Evolutionary conservation across 1,140 invertebrate genomes (phyloP), one percentile per base, ranked within the genome.

Genomic region (Heliconius congener): DNA sequence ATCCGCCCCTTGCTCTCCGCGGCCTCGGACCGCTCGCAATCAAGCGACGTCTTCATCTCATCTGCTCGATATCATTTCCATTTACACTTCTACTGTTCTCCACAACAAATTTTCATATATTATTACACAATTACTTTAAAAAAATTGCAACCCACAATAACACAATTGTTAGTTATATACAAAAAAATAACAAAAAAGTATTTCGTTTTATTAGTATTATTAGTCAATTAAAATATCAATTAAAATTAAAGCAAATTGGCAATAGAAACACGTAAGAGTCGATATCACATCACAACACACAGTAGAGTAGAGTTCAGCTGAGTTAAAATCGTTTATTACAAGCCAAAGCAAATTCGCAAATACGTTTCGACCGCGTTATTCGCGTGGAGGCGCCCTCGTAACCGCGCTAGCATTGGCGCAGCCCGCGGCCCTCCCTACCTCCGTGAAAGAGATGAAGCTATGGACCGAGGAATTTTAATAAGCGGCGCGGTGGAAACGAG

Each of bases 11-110:
- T 95, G 39, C 84, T 89, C 30, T 93, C 91, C 76, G 90, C 91
- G 90, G 88, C 84, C 77, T 94, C 91, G 74, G 92, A 90, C 84
- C 93, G 89, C 85, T 94, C 92, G 86, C 90, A 93, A 87, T 93
- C 93, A 76, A 94, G 86, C 89, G 93, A 88, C 80, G 93, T 94
- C 92, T 94, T 94, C 93, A 94, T 94, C 85, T 93, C 93, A 93
- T 90, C 88, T 91, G 81, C 86, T 85, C 84, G 84, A 90, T 90
- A 70, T 86, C 93, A 93, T 94, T 83, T 85, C 82, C 90, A 78
- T 82, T 73, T 81, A 76, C 77, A 46, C 78, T 70, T 80, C 72
- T 81, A 74, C 81, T 81, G 77, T 76, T 23, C 74, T 57, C 71
- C 76, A 81, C 81, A 74, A 73, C 74, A 52, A 46, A 74, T 73